Evolutionary conservation across 1,140 invertebrate species (phyloP).

Genomic region (Listronotus oregonensis): DNA sequence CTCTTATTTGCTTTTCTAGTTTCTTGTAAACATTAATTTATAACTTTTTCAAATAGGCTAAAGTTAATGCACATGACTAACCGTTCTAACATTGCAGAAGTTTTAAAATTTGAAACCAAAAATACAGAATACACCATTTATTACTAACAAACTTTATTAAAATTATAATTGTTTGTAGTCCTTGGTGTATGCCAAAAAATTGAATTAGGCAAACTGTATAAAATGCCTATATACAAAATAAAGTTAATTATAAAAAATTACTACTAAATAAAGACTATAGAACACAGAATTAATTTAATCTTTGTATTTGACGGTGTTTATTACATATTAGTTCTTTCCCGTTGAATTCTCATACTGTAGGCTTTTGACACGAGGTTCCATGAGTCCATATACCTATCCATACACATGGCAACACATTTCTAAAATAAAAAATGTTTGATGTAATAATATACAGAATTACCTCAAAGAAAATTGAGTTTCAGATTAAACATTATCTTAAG

Average conservation of each 20-base stretch:
- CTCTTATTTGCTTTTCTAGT: too few species aligned
- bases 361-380: conserved; percentile 89
- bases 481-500: too few species aligned
- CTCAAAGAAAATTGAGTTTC: too few species aligned
- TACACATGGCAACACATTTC: conserved; percentile 97
- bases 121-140: background rate
- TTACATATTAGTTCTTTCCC: conserved; percentile 64
- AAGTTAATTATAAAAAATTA: conserved; percentile 19
- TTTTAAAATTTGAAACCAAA: too few species aligned
- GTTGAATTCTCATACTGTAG: conserved; percentile 78
- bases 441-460: too few species aligned
- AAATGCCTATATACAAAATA: conserved; percentile 28
- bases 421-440: conserved; percentile 59
- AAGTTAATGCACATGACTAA: too few species aligned
- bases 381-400: conserved; percentile 97
- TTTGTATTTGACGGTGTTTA: conserved; percentile 9
- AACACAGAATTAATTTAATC: conserved; percentile 18
- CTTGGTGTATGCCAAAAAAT: background rate
- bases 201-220: conserved; percentile 20
- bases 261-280: conserved; percentile 29
- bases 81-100: too few species aligned
- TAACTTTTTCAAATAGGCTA: too few species aligned
- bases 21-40: too few species aligned
- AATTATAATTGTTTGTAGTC: background rate
- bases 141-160: background rate